Evolutionary conservation across 2,888 invertebrate genomes (phyloP), one percentile per base, ranked within the genome.

Genomic region (Strigamia transsilvanica): DNA sequence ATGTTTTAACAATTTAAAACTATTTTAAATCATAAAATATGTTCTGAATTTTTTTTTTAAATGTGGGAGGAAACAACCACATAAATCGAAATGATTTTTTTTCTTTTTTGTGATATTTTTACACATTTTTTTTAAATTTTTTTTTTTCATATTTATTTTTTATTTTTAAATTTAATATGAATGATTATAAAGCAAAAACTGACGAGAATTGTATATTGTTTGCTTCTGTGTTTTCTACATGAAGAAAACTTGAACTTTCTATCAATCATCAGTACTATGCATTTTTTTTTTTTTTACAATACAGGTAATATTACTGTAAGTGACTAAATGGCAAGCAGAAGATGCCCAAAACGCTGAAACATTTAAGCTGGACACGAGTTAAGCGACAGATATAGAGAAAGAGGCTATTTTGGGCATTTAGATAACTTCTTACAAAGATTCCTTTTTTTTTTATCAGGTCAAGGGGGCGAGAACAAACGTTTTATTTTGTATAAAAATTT

Each of bases 321-420:
- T 32, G 66, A 27, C 66, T 66, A 66, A 66, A 32, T 27, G 66
- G 66, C 66, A 66, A 66, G 66, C 66, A 27, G 23, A 66, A 66
- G 66, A 66, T 66, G 66, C 66, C 66, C 66, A 66, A 66, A 66
- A 66, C 15, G 66, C 27, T 66, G 66, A 66, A 66, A 66, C 66
- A 66, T 66, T 51, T 66, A 66, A 66, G 66, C 66, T 66, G 66
- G 66, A 66, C 66, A 66, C 66, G 66, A 66, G 66, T 66, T 66
- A 66, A 66, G 66, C 23, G 66, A 66, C 66, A 66, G 66, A 66
- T 66, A 66, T 66, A 66, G 66, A 66, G 66, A 66, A 27, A 66
- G 66, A 66, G 66, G 32, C 27, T 12, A 32, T 66, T 66, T 66
- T 66, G 66, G 66, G 66, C 23, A 66, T 66, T 66, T 66, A n/a